Conservation (phyloP, 2,797 vertebrate species). For the Rhyacichthys aspro region DNA sequence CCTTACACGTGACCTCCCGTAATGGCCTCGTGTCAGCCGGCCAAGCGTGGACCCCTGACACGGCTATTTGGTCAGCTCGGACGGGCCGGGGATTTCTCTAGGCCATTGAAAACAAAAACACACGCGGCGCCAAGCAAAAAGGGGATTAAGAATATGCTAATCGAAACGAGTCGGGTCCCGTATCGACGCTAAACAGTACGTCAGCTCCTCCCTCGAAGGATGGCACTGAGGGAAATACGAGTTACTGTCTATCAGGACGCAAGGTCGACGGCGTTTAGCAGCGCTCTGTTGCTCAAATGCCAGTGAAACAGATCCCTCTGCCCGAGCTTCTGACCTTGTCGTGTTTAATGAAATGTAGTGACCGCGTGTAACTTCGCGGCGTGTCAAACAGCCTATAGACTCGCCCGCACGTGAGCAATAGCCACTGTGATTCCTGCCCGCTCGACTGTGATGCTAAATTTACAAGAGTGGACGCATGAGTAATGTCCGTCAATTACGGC, state of each 20-base stretch:
- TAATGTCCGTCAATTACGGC: conserved; percentile 21
- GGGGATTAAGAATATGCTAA: conserved; percentile 48
- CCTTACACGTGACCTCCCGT: conserved; percentile 42
- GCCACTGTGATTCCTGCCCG: conserved; percentile 4
- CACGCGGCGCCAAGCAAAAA: conserved; percentile 19
- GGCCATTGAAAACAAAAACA: conserved; percentile 16
- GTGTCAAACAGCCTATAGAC: conserved; percentile 57
- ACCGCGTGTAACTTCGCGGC: conserved; percentile 56
- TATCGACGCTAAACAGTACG: conserved; percentile 38
- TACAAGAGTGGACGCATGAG: conserved; percentile 10
- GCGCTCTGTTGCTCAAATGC: conserved; percentile 46
- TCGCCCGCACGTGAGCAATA: conserved; percentile 24
- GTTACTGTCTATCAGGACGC: conserved; percentile 56
- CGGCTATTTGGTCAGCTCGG: conserved; percentile 29
- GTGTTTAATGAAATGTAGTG: conserved; percentile 72
- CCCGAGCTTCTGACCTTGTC: conserved; percentile 67
- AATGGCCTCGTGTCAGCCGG: conserved; percentile 39
- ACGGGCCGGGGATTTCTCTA: neutral
- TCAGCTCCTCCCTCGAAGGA: conserved; percentile 44
- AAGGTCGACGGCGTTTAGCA: conserved; percentile 68
- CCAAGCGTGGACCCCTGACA: conserved; percentile 23
- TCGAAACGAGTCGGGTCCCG: conserved; percentile 47
- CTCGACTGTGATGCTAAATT: neutral
- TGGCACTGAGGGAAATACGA: conserved; percentile 29
- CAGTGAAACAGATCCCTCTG: conserved; percentile 61